A percentile compares a stretch with the other conserved stretches of the same genome.
Evolutionary conservation across 2,797 vertebrate genomes (phyloP).

Genomic region (Myotis vivesi): DNA sequence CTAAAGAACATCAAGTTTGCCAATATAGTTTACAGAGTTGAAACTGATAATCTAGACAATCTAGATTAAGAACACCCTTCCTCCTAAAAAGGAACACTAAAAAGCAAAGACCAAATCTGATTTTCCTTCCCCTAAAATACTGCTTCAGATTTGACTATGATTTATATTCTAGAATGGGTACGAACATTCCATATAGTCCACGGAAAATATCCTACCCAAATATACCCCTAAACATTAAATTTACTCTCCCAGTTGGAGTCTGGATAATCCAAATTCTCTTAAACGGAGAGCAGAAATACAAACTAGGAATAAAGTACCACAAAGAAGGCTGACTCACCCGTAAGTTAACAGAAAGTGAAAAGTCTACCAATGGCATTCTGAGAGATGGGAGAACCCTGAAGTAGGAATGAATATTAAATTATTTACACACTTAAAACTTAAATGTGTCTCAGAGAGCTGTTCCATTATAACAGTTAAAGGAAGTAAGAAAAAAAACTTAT

Average conservation of each 20-base stretch:
- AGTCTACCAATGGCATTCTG: not conserved
- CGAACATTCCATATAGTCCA: not conserved
- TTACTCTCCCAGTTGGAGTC: constrained; percentile 30
- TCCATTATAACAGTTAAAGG: not conserved
- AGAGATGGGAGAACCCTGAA: not conserved
- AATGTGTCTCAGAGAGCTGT: not conserved
- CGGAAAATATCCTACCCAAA: constrained; percentile 5
- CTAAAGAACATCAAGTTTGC: constrained; percentile 8
- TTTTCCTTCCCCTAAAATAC: not conserved
- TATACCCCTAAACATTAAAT: constrained; percentile 23
- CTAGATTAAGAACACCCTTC: constrained; percentile 13
- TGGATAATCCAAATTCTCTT: constrained; percentile 11
- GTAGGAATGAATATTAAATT: not conserved
- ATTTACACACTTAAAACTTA: constrained; percentile 14
- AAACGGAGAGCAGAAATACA: not conserved
- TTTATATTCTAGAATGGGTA: constrained; percentile 20
- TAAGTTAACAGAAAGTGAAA: constrained; percentile 19
- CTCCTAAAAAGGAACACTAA: not conserved
- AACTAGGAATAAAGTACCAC: not conserved
- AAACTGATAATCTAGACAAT: constrained; percentile 30
- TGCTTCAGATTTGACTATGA: not conserved
- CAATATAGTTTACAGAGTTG: not conserved
- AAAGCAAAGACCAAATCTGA: constrained; percentile 12
- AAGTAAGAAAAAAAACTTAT: not conserved
- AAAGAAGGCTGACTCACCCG: not conserved